A percentile compares a stretch with the other conserved stretches of the same genome.
Evolutionary conservation across 2,113 vertebrate genomes (phyloP).

Genomic region (Nyctereutes procyonoides): DNA sequence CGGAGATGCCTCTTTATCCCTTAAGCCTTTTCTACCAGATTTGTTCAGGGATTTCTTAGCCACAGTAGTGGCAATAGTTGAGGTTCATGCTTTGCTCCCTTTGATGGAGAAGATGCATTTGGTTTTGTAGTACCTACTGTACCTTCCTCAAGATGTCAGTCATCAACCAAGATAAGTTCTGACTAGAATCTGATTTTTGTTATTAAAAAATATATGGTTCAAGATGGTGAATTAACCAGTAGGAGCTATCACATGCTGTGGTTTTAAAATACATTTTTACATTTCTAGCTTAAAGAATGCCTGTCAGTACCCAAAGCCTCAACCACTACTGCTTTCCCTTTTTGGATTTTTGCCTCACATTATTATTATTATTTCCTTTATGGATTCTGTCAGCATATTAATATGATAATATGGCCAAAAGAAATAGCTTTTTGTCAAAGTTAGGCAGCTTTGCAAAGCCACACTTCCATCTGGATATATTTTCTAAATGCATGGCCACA

Average conservation of each 20-base stretch:
- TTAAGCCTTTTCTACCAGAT: neutral
- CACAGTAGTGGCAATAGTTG: neutral
- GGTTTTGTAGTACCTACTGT: neutral
- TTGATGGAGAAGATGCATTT: neutral
- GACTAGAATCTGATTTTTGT: neutral
- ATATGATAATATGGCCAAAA: neutral
- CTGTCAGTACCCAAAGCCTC: neutral
- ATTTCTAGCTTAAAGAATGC: neutral
- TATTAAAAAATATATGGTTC: neutral
- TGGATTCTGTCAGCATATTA: conserved; percentile 33
- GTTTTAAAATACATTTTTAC: neutral
- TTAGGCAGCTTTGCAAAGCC: neutral
- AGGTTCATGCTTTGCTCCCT: neutral
- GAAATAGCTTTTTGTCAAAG: neutral
- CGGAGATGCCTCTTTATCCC: neutral
- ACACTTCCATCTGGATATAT: neutral
- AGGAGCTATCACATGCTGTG: neutral
- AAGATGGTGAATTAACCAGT: neutral
- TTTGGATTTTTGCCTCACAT: neutral
- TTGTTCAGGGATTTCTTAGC: conserved; percentile 35
- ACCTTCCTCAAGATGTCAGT: neutral
- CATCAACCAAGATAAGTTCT: neutral
- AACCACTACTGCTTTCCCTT: neutral
- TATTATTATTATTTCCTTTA: neutral
- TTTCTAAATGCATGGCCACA: conserved; percentile 12